Evolutionary conservation across 2,888 invertebrate genomes (phyloP), one percentile per base, ranked within the genome.

Genomic region (Heliconius hortense): DNA sequence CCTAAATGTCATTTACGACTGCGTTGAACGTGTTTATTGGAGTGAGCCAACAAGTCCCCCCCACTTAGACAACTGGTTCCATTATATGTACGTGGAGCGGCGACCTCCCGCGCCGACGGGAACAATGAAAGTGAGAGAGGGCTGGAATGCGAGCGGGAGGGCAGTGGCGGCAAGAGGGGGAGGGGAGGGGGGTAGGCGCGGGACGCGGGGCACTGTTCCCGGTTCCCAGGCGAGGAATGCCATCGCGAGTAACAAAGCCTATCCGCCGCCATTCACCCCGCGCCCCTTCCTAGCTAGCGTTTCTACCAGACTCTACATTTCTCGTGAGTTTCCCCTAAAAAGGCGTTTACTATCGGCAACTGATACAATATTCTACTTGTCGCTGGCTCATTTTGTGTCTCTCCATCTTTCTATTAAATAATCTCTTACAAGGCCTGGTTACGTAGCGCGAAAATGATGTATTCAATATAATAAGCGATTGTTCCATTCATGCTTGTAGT

Each of bases 121-220:
- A 91, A 93, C 93, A 93, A 93, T 93, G 93, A 93, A 91, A 93
- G 93, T 93, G 93, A 92, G 93, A 91, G 92, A 92, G 90, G 90
- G 89, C 89, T 89, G 91, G 93, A 93, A 92, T 92, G 92, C 87
- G 86, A 80, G 85, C 87, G 87, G 88, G 89, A 70, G 63, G 79
- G 53, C 76, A 56, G 85, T 81, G 70, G 70, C 60, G 69, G 60
- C 21, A 84, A 78, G 82, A 81, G 83, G 79, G 82, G 80, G 2
- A 84, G n/a, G 80, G 82, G 77, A 79, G 80, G 83, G 83, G 82
- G 85, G 86, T 81, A 82, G 81, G 82, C 82, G 81, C 82, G 81
- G 84, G 82, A 84, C 83, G 81, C 82, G 81, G 82, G 79, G 79
- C 83, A 82, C 85, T 81, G 90, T 85, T 90, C 93, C 92, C 91